Percentiles rank a stretch among this genome's conserved stretches.
Conservation (phyloP, 1,140 invertebrate species). For the Olivierus martensii region DNA sequence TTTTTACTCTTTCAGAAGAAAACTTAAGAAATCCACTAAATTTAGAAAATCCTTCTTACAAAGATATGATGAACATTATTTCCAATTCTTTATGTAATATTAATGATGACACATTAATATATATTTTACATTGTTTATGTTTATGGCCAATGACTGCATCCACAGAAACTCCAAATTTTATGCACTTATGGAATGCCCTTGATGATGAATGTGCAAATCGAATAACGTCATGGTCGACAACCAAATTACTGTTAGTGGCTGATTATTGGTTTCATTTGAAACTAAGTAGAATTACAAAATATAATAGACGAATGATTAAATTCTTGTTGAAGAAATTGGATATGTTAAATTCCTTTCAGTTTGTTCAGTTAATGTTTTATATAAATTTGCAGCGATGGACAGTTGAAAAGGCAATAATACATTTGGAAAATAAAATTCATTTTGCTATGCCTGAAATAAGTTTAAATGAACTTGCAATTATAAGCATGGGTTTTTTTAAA, state of each 20-base stretch:
- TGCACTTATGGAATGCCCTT: constrained; percentile 5
- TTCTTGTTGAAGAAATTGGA: background rate
- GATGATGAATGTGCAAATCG: constrained; percentile 6
- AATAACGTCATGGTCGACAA: background rate
- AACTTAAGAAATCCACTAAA: background rate
- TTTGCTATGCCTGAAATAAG: background rate
- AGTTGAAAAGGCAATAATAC: background rate
- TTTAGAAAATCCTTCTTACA: constrained; percentile 3
- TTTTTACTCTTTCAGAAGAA: background rate
- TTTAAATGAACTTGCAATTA: constrained; percentile 5
- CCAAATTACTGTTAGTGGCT: constrained; percentile 1
- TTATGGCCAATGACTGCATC: constrained; percentile 2
- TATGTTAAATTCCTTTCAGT: background rate
- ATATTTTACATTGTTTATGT: constrained; percentile 8
- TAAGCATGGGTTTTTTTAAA: constrained; percentile 9
- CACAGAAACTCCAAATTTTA: constrained; percentile 3
- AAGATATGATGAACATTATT: background rate
- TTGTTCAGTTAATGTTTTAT: constrained; percentile 9
- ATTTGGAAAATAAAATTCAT: background rate
- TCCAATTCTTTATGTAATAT: background rate
- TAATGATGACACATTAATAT: background rate
- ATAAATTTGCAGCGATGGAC: constrained; percentile 7
- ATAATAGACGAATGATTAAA: background rate
- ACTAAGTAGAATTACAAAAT: constrained; percentile 5
- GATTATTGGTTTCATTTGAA: constrained; percentile 10